phyloP scores from a whole-genome alignment of 2,113 vertebrate species.

The Apodemus sylvaticus region DNA sequence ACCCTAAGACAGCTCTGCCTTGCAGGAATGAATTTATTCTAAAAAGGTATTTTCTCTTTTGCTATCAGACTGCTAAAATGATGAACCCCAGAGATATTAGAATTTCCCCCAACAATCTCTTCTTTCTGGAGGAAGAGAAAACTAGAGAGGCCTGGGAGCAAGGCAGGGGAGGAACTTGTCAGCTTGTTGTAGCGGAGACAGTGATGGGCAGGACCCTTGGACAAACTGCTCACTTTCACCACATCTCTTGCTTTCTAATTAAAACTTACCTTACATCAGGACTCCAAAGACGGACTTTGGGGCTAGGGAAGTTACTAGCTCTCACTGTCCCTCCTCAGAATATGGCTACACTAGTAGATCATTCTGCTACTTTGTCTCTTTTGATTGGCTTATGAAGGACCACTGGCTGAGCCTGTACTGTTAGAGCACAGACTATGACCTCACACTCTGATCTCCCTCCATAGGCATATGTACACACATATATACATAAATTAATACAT shows the following conservation, averaged over 20 bases:
- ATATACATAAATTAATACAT: not conserved
- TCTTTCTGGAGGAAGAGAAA: not conserved
- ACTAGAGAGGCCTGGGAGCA: not conserved
- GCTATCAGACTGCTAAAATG: not conserved
- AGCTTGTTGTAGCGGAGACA: not conserved
- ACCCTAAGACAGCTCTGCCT: not conserved
- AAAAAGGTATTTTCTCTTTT: not conserved
- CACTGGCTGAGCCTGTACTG: not conserved
- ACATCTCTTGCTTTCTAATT: not conserved
- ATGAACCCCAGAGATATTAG: not conserved
- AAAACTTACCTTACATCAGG: not conserved
- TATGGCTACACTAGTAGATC: not conserved
- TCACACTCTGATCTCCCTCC: not conserved
- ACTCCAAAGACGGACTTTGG: not conserved
- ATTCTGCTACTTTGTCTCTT: not conserved
- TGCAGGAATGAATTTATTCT: not conserved
- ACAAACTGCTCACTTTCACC: not conserved
- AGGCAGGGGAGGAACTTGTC: not conserved
- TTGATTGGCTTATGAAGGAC: not conserved
- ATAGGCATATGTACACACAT: not conserved
- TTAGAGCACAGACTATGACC: not conserved
- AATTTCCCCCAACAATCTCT: not conserved
- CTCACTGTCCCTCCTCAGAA: not conserved
- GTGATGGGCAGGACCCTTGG: not conserved
- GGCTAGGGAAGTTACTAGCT: not conserved